Evolutionary conservation across 2,113 vertebrate species (phyloP).

Genomic region (Poecile atricapillus): DNA sequence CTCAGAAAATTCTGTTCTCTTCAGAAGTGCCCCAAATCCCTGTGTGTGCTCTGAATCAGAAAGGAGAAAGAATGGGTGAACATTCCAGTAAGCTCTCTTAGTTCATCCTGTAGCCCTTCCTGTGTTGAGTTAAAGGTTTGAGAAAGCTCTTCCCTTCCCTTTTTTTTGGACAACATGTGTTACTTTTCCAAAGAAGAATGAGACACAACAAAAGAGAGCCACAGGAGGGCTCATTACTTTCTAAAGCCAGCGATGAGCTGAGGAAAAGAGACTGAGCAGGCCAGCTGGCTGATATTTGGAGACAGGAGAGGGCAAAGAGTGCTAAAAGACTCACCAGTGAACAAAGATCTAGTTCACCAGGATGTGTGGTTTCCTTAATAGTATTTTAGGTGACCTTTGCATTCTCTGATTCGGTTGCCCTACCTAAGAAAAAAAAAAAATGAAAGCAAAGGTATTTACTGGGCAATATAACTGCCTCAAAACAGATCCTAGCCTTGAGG

Average conservation of each 20-base stretch:
- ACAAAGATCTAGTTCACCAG: background rate
- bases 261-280: background rate
- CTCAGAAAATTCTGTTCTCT: background rate
- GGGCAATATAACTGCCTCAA: background rate
- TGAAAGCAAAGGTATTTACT: background rate
- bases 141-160: background rate
- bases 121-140: background rate
- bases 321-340: background rate
- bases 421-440: background rate
- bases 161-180: background rate
- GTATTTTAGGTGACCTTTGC: background rate
- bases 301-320: background rate
- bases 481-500: background rate
- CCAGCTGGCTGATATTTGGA: background rate
- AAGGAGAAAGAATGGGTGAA: background rate
- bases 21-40: background rate
- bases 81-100: accelerated
- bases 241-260: background rate
- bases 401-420: background rate
- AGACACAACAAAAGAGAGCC: background rate
- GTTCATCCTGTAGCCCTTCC: background rate
- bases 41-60: background rate
- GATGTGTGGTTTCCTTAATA: background rate
- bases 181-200: background rate
- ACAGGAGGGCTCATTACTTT: background rate